Evolutionary conservation across 2,113 vertebrate species (phyloP), one percentile per base, ranked within the genome.

Genomic region (Bufo bufo): DNA sequence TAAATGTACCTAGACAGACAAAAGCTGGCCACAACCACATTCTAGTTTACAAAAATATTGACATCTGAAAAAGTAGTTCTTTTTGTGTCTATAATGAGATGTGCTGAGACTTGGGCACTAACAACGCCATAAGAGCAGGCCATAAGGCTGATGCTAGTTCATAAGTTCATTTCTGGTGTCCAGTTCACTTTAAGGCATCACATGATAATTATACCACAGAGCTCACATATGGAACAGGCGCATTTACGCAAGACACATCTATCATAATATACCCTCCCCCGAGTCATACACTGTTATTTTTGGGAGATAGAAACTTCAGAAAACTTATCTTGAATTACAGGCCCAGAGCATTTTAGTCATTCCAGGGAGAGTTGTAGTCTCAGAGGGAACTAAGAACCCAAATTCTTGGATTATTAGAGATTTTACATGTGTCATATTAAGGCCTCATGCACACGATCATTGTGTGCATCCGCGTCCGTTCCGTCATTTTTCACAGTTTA

Each of bases 261-360:
- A 81, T 81, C 78, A 59, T 81, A 81, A 61, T 81, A 58, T 81
- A 45, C 20, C 23, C 78, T 81, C 56, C 78, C 56, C 33, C 33
- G 8, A 56, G 58, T 59, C 10, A 58, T 81, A 45, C 23, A 33
- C 12, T 58, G 77, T 79, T 58, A 79, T 79, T 56, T 79, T 23
- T 58, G 33, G 78, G 33, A 81, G 78, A 81, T 81, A 81, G 61
- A 78, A 59, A 58, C 78, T 59, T 59, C 56, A 45, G 20, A 23
- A 43, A 81, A 81, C 61, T 14, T 59, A 17, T 81, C 17, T 50
- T 8, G 47, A 4, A 5, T 43, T 17, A 74, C 71, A 45, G 71
- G 13, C 33, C 43, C 43, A 45, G 71, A 74, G 14, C 16, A 74
- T 14, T 74, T 74, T 12, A 45, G 69, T 45, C 3, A 8, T 19